A percentile compares a stretch with the other conserved stretches of the same genome.
Conservation (phyloP, 2,888 invertebrate species). For the Rhyacophila evoluta region DNA sequence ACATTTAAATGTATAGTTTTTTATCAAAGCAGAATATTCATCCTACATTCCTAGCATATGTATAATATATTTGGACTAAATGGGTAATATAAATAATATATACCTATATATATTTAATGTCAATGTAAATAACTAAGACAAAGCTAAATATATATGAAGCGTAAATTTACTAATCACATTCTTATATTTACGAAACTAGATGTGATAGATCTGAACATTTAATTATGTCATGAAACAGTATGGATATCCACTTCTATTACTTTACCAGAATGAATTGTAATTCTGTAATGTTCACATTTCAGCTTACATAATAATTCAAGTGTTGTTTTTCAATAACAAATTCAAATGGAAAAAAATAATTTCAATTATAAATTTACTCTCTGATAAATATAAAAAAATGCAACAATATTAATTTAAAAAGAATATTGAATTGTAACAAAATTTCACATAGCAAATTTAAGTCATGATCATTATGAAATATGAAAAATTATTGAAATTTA, state of each 20-base stretch:
- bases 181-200: neutral
- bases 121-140: slow-evolving; percentile 10
- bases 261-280: neutral
- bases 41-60: slow-evolving; percentile 34
- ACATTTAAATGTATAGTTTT: slow-evolving; percentile 40
- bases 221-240: neutral
- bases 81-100: neutral
- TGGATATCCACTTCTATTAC: neutral
- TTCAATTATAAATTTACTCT: too few species aligned
- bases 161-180: slow-evolving; percentile 20
- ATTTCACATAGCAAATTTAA: neutral
- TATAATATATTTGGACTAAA: neutral
- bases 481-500: neutral
- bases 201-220: neutral
- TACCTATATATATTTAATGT: neutral
- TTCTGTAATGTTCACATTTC: too few species aligned
- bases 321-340: too few species aligned
- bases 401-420: too few species aligned
- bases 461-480: neutral
- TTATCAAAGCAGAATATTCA: slow-evolving; percentile 43
- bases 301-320: too few species aligned
- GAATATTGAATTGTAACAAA: neutral
- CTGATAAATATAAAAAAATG: too few species aligned
- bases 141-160: slow-evolving; percentile 11
- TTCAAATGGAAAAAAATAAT: too few species aligned